Evolutionary conservation across 2,113 vertebrate genomes (phyloP).

Genomic region (Mobula birostris): DNA sequence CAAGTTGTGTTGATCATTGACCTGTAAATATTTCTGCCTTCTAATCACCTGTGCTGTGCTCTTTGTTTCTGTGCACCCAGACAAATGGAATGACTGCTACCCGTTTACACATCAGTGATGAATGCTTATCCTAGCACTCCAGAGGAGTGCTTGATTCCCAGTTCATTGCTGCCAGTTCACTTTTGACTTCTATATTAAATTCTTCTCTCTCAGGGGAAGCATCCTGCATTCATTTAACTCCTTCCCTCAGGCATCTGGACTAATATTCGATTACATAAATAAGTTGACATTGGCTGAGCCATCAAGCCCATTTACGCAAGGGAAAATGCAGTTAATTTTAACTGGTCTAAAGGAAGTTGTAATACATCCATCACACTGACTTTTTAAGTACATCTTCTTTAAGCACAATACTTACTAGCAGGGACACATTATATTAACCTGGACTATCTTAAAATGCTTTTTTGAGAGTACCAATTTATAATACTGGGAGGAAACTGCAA

Average conservation of each 20-base stretch:
- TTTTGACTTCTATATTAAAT: background rate
- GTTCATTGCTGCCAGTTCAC: background rate
- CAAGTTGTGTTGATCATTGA: background rate
- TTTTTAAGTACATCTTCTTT: background rate
- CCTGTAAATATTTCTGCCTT: background rate
- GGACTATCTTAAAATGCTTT: background rate
- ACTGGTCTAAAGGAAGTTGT: background rate
- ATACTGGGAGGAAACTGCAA: background rate
- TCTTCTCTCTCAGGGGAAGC: background rate
- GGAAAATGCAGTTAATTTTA: background rate
- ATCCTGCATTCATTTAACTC: background rate
- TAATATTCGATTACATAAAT: background rate
- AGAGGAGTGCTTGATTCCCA: background rate
- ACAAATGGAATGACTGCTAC: background rate
- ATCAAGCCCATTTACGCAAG: background rate
- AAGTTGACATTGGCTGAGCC: slow-evolving; percentile 8
- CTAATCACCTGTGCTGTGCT: background rate
- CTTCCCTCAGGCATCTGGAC: background rate
- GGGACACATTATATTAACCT: background rate
- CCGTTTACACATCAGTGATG: background rate
- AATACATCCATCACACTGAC: background rate
- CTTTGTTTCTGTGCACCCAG: background rate
- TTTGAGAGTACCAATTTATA: background rate
- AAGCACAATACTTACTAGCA: background rate
- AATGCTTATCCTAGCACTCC: background rate